Percentiles rank a stretch among this genome's conserved stretches.
Conservation (phyloP, 1,140 invertebrate species). For the Trichonephila inaurata region DNA sequence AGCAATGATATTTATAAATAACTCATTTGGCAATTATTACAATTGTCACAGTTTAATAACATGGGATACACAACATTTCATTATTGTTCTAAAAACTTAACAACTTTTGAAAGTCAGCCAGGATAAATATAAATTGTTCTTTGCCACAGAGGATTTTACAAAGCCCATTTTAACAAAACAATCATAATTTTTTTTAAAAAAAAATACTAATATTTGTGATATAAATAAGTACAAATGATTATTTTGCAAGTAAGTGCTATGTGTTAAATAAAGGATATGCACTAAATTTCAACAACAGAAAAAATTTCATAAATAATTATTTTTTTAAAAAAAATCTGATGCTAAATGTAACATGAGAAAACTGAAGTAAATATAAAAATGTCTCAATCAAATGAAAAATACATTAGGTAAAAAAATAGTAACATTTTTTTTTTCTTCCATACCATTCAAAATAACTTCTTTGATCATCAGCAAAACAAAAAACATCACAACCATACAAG, state of each 20-base stretch:
- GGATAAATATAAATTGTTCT: conserved; percentile 11
- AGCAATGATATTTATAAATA: background rate
- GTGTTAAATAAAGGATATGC: background rate
- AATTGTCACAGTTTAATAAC: background rate
- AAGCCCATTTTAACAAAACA: background rate
- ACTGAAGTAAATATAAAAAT: background rate
- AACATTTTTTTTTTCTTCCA: background rate
- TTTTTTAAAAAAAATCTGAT: background rate
- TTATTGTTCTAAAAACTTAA: conserved; percentile 29
- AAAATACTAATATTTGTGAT: background rate
- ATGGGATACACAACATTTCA: background rate
- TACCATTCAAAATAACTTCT: background rate
- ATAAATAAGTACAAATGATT: background rate
- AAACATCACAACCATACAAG: conserved; percentile 52
- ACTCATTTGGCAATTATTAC: background rate
- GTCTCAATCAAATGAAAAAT: background rate
- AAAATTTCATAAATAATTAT: background rate
- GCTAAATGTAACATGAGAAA: background rate
- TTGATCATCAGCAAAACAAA: conserved; percentile 9
- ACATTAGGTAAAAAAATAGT: background rate
- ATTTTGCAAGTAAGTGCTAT: background rate
- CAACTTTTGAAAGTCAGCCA: background rate
- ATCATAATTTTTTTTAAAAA: background rate
- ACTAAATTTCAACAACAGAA: background rate
- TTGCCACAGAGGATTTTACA: background rate